Conservation (phyloP, 2,888 invertebrate species). For the Pheosia gnoma region DNA sequence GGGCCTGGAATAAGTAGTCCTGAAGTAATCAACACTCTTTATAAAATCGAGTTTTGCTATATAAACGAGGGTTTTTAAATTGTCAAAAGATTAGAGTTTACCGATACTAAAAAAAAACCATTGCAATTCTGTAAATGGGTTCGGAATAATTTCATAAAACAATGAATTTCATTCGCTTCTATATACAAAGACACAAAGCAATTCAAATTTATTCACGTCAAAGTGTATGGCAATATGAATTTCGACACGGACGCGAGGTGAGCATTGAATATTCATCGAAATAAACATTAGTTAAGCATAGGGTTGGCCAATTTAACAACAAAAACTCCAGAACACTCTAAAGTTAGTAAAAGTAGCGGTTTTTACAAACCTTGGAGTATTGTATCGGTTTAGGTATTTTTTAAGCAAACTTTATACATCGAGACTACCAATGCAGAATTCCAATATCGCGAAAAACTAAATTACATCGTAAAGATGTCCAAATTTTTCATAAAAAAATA, state of each 20-base stretch:
- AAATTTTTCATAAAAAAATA: too few relatives aligned
- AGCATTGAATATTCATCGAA: slow-evolving; percentile 41
- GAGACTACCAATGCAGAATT: too few relatives aligned
- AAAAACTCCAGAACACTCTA: neutral
- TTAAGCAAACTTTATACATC: too few relatives aligned
- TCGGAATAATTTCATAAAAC: slow-evolving; percentile 13
- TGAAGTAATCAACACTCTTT: too few relatives aligned
- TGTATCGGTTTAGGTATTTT: too few relatives aligned
- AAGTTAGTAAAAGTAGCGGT: neutral
- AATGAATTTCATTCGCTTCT: slow-evolving; percentile 23
- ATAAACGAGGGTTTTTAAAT: too few relatives aligned
- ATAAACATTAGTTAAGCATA: slow-evolving; percentile 32
- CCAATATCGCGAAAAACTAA: too few relatives aligned
- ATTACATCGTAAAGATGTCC: too few relatives aligned
- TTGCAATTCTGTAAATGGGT: neutral
- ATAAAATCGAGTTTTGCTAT: too few relatives aligned
- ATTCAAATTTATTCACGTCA: slow-evolving; percentile 43
- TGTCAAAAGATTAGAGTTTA: neutral
- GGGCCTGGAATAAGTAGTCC: too few relatives aligned
- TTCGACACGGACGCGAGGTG: slow-evolving; percentile 30
- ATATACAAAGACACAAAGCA: slow-evolving; percentile 22
- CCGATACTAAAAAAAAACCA: neutral
- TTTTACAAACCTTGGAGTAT: too few relatives aligned
- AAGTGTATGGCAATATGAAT: slow-evolving; percentile 33
- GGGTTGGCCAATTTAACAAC: neutral